Evolutionary conservation across 2,888 invertebrate genomes (phyloP).

Genomic region (Pasiphila rectangulata): DNA sequence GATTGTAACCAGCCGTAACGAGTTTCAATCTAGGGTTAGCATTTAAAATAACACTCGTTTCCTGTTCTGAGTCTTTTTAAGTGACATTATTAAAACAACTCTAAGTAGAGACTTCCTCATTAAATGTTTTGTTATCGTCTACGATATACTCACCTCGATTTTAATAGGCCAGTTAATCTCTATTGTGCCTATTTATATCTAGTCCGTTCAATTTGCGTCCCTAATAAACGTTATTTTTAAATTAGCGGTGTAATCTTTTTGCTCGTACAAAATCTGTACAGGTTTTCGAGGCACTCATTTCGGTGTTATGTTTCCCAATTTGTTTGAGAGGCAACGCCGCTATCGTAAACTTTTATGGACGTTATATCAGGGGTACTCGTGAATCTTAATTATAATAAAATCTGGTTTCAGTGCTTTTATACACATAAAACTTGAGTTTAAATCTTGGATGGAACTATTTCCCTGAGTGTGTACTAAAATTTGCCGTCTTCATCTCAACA

Average conservation of each 20-base stretch:
- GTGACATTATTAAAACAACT: conserved; percentile 70
- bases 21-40: conserved; percentile 70
- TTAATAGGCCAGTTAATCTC: conserved; percentile 61
- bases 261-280: conserved; percentile 30
- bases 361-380: conserved; percentile 38
- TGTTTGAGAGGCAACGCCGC: conserved; percentile 34
- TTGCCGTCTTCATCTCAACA: conserved; percentile 23
- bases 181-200: conserved; percentile 53
- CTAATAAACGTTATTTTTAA: conserved; percentile 25
- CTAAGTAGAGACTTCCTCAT: conserved; percentile 78
- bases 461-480: conserved; percentile 31
- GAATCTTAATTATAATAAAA: conserved; percentile 42
- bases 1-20: conserved; percentile 52
- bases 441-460: conserved; percentile 35
- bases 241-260: conserved; percentile 23
- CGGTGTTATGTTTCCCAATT: conserved; percentile 38
- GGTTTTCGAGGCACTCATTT: conserved; percentile 33
- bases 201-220: conserved; percentile 28
- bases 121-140: conserved; percentile 67
- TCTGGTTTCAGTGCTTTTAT: conserved; percentile 38
- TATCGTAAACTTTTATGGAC: conserved; percentile 39
- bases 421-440: conserved; percentile 37
- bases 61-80: conserved; percentile 69
- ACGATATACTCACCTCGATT: conserved; percentile 64
- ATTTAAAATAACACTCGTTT: conserved; percentile 69